These are phyloP conservation scores for Pantelozetes paolii DNA, from an alignment of 2,888 invertebrate species.

Conservation along the genomic window DNA sequence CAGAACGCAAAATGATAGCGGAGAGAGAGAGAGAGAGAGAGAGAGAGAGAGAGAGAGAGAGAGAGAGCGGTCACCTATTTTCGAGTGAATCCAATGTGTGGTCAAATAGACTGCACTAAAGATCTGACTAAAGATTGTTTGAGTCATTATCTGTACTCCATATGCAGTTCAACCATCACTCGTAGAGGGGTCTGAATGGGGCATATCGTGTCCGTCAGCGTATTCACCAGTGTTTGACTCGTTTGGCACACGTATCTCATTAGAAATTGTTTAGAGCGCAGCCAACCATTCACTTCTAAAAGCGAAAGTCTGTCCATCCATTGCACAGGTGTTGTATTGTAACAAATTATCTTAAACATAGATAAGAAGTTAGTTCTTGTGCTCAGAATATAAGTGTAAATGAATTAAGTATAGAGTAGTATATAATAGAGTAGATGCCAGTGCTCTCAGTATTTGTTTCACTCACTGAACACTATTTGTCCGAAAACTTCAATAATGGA, in stretches of 20 bases:
- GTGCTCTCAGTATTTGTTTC: no score
- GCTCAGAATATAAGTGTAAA: no score
- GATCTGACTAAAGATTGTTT: slow-evolving; percentile 12
- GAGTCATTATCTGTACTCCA: slow-evolving; percentile 28
- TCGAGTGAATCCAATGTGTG: not conserved
- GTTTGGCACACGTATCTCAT: slow-evolving; percentile 27
- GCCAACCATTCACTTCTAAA: not conserved
- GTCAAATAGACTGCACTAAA: slow-evolving; percentile 3
- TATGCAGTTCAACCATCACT: slow-evolving; percentile 24
- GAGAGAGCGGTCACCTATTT: slow-evolving; percentile 7
- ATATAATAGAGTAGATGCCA: no score
- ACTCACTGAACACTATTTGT: no score
- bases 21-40: no score
- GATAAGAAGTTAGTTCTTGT: not conserved
- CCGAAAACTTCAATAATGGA: no score
- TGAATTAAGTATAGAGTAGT: no score
- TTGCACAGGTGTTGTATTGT: slow-evolving; percentile 32
- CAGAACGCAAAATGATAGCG: not conserved
- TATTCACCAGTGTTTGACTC: not conserved
- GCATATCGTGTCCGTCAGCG: slow-evolving; percentile 7
- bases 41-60: no score
- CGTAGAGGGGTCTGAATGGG: slow-evolving; percentile 5
- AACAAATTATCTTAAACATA: not conserved
- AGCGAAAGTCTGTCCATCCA: slow-evolving; percentile 25
- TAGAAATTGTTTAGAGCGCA: slow-evolving; percentile 21